phyloP scores from a whole-genome alignment of 2,888 invertebrate genomes.

The Tortricodes alternella region DNA sequence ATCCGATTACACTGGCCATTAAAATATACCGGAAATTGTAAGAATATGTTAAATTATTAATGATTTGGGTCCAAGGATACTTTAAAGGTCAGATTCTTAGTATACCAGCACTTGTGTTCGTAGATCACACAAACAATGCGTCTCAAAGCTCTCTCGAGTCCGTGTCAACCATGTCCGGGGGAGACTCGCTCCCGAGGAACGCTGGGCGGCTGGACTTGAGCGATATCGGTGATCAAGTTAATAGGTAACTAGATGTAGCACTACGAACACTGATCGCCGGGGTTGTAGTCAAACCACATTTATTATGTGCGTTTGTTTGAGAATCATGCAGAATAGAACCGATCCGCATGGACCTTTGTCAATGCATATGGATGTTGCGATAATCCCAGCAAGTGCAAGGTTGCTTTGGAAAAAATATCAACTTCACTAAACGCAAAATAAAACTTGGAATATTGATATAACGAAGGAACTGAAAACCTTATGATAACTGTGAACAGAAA shows the following conservation, averaged over 20 bases:
- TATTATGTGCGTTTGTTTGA: neutral
- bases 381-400: too few relatives aligned
- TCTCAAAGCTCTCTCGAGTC: conserved; percentile 91
- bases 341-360: too few relatives aligned
- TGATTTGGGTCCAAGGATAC: too few relatives aligned
- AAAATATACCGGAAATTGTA: too few relatives aligned
- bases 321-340: too few relatives aligned
- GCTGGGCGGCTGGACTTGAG: conserved; percentile 64
- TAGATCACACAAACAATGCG: conserved; percentile 86
- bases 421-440: too few relatives aligned
- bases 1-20: too few relatives aligned
- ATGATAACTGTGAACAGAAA: neutral
- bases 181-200: conserved; percentile 73
- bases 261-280: neutral
- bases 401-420: too few relatives aligned
- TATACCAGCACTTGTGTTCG: conserved; percentile 38
- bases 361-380: too few relatives aligned
- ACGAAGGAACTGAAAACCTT: neutral
- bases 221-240: conserved; percentile 78
- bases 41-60: too few relatives aligned
- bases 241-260: conserved; percentile 59
- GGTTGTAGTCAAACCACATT: neutral
- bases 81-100: too few relatives aligned
- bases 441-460: too few relatives aligned
- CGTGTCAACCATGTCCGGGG: conserved; percentile 87